Evolutionary conservation across 2,888 invertebrate genomes (phyloP).

Genomic region (Philereme vetulata): DNA sequence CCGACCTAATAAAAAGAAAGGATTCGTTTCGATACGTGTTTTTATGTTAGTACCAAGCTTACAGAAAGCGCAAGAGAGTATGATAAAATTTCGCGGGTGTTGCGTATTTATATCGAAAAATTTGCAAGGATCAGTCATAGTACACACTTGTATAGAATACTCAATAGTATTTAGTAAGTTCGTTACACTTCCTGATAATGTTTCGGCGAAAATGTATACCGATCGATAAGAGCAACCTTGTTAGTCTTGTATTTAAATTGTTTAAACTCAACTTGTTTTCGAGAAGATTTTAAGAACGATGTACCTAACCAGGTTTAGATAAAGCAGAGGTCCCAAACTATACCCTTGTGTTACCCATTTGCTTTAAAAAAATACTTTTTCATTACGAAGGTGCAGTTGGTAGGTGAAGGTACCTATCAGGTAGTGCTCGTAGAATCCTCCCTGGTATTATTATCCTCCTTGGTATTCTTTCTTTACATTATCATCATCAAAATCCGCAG

Average conservation of each 20-base stretch:
- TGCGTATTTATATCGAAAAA: slow-evolving; percentile 64
- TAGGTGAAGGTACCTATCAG: no score
- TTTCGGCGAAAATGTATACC: slow-evolving; percentile 61
- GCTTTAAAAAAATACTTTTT: no score
- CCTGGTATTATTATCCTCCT: no score
- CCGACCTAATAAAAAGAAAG: no score
- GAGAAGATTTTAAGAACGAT: no score
- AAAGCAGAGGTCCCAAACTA: no score
- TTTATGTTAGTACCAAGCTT: slow-evolving; percentile 44
- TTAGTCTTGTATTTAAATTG: slow-evolving; percentile 41
- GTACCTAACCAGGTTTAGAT: no score
- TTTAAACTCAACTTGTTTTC: not conserved
- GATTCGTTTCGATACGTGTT: not conserved
- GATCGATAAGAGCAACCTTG: slow-evolving; percentile 71
- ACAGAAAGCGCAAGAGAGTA: slow-evolving; percentile 55
- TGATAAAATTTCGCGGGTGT: slow-evolving; percentile 46
- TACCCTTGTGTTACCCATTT: no score
- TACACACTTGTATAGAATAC: slow-evolving; percentile 57
- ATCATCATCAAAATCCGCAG: no score
- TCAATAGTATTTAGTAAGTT: slow-evolving; percentile 48
- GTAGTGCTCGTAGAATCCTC: no score
- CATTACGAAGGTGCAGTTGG: no score
- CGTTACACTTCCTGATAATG: slow-evolving; percentile 74
- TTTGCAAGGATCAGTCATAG: slow-evolving; percentile 57
- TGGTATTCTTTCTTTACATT: no score